These are phyloP conservation scores for Musca vetustissima DNA, from an alignment of 1,140 invertebrate genomes.

Conservation along the genomic window DNA sequence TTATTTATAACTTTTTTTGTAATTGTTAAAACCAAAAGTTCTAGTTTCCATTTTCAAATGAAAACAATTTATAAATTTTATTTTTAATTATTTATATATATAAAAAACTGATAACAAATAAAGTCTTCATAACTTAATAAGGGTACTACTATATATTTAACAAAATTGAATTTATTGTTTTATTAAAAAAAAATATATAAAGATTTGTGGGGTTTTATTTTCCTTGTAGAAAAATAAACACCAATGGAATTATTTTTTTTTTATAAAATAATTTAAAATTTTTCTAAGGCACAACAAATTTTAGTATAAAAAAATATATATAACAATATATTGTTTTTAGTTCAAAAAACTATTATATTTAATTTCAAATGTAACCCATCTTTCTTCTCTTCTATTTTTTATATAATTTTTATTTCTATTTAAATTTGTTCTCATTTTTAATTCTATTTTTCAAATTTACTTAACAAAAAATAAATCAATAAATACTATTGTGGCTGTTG, in stretches of 20 bases:
- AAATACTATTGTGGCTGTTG: not conserved
- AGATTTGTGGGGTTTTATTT: too few species aligned
- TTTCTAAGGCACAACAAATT: too few species aligned
- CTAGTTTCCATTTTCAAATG: too few species aligned
- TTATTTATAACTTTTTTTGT: too few species aligned
- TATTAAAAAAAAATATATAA: too few species aligned
- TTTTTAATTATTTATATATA: not conserved
- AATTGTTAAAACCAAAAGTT: too few species aligned
- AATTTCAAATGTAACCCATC: conserved; percentile 6
- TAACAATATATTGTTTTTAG: not conserved
- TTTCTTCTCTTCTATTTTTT: too few species aligned
- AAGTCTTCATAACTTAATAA: not conserved
- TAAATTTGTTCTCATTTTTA: too few species aligned
- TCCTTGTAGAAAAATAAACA: too few species aligned
- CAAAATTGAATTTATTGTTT: not conserved
- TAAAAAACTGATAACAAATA: not conserved
- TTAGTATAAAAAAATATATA: not conserved
- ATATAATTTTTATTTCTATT: too few species aligned
- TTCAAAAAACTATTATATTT: not conserved
- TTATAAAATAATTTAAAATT: too few species aligned
- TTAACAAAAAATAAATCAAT: not conserved
- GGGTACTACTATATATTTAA: not conserved
- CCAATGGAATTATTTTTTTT: not conserved
- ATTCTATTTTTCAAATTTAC: not conserved
- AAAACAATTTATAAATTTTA: too few species aligned